A percentile compares a stretch with the other conserved stretches of the same genome.
phyloP scores from a whole-genome alignment of 2,113 vertebrate species.

The Regulus satrapa region DNA sequence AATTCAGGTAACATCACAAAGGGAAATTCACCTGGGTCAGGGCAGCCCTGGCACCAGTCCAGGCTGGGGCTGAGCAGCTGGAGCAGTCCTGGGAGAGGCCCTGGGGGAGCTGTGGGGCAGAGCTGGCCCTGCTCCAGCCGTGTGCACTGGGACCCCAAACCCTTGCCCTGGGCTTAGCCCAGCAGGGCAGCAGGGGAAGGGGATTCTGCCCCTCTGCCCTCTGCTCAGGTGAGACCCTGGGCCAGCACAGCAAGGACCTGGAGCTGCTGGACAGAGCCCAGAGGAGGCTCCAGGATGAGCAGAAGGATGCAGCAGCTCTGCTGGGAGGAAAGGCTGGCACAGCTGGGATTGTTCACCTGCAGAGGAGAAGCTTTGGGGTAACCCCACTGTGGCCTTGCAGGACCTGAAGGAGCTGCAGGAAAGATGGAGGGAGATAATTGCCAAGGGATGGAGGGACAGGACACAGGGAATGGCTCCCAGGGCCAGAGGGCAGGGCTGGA shows the following conservation, averaged over 20 bases:
- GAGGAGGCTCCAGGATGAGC: neutral
- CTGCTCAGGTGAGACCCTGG: neutral
- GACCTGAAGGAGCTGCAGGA: neutral
- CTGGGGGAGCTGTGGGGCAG: neutral
- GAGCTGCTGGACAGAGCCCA: neutral
- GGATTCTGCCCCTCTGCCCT: neutral
- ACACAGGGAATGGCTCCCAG: neutral
- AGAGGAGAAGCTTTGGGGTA: neutral
- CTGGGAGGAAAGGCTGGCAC: neutral
- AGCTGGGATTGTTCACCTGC: neutral
- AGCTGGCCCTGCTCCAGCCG: too few relatives aligned
- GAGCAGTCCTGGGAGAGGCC: neutral
- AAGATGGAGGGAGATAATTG: neutral
- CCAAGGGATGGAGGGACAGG: neutral
- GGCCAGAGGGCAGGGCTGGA: neutral
- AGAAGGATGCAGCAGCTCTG: neutral
- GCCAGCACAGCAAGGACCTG: neutral
- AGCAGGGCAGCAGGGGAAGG: neutral
- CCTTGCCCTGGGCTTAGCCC: neutral
- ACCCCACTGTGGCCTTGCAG: neutral
- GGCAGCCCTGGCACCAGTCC: rapidly evolving
- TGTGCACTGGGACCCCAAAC: neutral
- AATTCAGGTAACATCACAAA: neutral
- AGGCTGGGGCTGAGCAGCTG: neutral
- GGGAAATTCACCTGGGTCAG: neutral